These are phyloP conservation scores for Zonitis immaculata DNA, from an alignment of 2,888 invertebrate genomes.

Conservation along the genomic window DNA sequence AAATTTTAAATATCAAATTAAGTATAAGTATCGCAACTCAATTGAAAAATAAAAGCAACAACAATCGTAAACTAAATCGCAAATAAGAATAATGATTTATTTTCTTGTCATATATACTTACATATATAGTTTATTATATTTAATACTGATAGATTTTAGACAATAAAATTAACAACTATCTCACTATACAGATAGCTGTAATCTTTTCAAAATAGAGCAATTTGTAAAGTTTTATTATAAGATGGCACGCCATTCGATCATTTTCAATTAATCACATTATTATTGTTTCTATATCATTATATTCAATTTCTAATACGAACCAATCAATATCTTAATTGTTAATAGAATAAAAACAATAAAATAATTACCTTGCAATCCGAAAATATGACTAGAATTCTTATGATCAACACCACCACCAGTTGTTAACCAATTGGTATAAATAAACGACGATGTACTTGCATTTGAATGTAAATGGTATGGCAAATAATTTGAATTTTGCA, in stretches of 20 bases:
- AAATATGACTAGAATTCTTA: slow-evolving; percentile 45
- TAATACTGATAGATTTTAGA: no score
- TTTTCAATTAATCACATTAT: slow-evolving; percentile 27
- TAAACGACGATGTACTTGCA: slow-evolving; percentile 36
- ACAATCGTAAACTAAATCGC: no score
- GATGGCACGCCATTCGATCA: slow-evolving; percentile 29
- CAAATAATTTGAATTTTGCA: slow-evolving; percentile 25
- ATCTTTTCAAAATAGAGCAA: neutral
- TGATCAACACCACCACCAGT: slow-evolving; percentile 21
- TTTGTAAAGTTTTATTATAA: slow-evolving; percentile 22
- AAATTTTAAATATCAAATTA: no score
- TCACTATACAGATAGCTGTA: neutral
- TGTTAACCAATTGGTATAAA: slow-evolving; percentile 44
- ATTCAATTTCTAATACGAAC: no score
- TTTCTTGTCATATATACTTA: no score
- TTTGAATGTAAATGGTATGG: slow-evolving; percentile 39
- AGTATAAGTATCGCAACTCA: no score
- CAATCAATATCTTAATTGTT: no score
- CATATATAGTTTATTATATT: no score
- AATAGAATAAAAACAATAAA: no score
- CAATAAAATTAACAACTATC: slow-evolving; percentile 29
- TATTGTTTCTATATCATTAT: slow-evolving; percentile 24
- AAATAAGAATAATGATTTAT: no score
- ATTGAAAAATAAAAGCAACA: no score
- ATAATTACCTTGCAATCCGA: slow-evolving; percentile 59